Conservation (phyloP, 1,140 invertebrate species). For the Cardiocondyla obscurior region DNA sequence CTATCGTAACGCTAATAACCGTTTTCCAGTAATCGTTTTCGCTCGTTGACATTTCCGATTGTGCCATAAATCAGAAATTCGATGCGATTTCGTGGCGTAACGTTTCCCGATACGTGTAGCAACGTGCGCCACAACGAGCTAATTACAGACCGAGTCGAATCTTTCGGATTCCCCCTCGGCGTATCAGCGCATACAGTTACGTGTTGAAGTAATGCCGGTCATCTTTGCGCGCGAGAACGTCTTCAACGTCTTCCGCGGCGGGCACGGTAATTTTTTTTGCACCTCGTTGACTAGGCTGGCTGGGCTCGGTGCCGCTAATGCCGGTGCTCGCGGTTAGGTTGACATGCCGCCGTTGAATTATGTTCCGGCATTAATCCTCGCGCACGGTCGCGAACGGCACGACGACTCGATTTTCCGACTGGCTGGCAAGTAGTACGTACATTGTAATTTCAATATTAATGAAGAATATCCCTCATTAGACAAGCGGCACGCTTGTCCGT, state of each 20-base stretch:
- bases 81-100: constrained; percentile 45
- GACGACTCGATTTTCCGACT: too few species aligned
- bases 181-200: neutral
- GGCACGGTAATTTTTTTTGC: constrained; percentile 25
- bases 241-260: neutral
- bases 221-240: neutral
- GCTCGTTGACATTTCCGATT: constrained; percentile 39
- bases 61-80: constrained; percentile 39
- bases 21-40: constrained; percentile 3
- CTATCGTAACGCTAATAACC: neutral
- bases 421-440: too few species aligned
- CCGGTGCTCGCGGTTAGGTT: neutral
- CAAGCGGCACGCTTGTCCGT: neutral
- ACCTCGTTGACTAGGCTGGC: too few species aligned
- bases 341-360: constrained; percentile 3
- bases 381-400: constrained; percentile 14
- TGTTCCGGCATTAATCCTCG: constrained; percentile 11
- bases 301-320: neutral
- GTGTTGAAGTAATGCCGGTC: constrained; percentile 9
- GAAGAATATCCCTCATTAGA: constrained; percentile 9
- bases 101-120: constrained; percentile 26
- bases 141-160: constrained; percentile 28
- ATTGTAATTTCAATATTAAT: constrained; percentile 39
- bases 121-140: constrained; percentile 17
- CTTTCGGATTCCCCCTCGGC: too few species aligned